Percentiles rank a stretch among this genome's conserved stretches.
These are phyloP conservation scores for Pseudeuparius sepicola DNA, from an alignment of 2,888 invertebrate species.

Conservation along the genomic window DNA sequence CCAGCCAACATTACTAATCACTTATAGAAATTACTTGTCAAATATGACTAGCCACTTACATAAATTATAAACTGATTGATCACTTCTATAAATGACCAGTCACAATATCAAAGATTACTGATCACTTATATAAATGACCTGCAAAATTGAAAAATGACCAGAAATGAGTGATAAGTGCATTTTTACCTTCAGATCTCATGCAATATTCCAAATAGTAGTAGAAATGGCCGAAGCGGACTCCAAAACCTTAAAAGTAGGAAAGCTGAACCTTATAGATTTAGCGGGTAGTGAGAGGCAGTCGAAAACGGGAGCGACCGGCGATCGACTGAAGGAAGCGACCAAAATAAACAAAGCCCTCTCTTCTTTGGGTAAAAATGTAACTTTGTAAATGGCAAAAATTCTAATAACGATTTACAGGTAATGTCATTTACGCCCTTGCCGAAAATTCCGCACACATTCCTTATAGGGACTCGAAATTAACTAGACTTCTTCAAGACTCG, in stretches of 20 bases:
- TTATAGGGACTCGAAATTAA: slow-evolving; percentile 95
- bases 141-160: too few relatives aligned
- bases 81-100: too few relatives aligned
- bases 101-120: too few relatives aligned
- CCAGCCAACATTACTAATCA: too few relatives aligned
- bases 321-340: slow-evolving; percentile 88
- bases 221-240: slow-evolving; percentile 78
- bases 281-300: slow-evolving; percentile 97
- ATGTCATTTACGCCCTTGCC: slow-evolving; percentile 95
- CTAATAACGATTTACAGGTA: too few relatives aligned
- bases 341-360: slow-evolving; percentile 96
- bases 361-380: slow-evolving; percentile 61
- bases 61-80: too few relatives aligned
- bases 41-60: too few relatives aligned
- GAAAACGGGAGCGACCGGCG: slow-evolving; percentile 92
- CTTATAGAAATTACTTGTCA: too few relatives aligned
- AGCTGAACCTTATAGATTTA: slow-evolving; percentile 93
- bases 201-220: slow-evolving; percentile 91
- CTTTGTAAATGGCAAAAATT: neutral
- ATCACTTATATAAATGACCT: too few relatives aligned
- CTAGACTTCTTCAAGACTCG: slow-evolving; percentile 92
- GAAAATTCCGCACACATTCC: slow-evolving; percentile 94
- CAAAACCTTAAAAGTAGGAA: slow-evolving; percentile 66
- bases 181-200: too few relatives aligned
- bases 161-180: too few relatives aligned